Conservation (phyloP, 2,113 vertebrate species). For the Aramus guarauna region DNA sequence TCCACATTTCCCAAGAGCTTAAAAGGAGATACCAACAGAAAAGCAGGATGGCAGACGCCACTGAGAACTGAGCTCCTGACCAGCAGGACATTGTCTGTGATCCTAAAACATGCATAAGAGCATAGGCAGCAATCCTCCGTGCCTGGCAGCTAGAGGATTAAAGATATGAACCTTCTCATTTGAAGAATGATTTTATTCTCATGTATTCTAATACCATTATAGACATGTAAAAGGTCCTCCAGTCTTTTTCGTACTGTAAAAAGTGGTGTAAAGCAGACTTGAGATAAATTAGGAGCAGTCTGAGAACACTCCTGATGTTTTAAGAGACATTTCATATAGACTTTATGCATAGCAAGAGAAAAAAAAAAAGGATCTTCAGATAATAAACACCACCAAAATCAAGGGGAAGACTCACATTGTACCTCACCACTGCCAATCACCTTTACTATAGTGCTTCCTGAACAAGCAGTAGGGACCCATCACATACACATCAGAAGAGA, state of each 20-base stretch:
- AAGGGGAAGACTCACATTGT: neutral
- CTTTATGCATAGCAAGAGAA: neutral
- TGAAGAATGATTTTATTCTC: neutral
- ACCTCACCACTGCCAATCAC: neutral
- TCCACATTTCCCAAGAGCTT: neutral
- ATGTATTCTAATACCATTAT: neutral
- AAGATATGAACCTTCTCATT: neutral
- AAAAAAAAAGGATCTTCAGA: neutral
- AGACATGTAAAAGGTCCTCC: neutral
- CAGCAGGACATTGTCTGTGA: neutral
- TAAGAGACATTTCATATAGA: neutral
- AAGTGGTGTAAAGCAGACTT: neutral
- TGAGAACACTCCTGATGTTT: neutral
- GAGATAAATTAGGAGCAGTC: neutral
- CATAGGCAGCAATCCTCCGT: neutral
- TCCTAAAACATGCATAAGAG: fast-evolving
- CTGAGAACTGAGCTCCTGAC: neutral
- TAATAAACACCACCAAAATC: neutral
- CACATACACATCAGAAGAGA: fast-evolving
- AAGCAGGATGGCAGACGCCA: neutral
- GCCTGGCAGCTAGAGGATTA: neutral
- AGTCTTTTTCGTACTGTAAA: neutral
- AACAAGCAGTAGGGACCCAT: neutral
- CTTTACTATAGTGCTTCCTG: neutral
- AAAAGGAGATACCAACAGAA: neutral